phyloP scores from a whole-genome alignment of 2,888 invertebrate genomes.

The Oscheius sp. region DNA sequence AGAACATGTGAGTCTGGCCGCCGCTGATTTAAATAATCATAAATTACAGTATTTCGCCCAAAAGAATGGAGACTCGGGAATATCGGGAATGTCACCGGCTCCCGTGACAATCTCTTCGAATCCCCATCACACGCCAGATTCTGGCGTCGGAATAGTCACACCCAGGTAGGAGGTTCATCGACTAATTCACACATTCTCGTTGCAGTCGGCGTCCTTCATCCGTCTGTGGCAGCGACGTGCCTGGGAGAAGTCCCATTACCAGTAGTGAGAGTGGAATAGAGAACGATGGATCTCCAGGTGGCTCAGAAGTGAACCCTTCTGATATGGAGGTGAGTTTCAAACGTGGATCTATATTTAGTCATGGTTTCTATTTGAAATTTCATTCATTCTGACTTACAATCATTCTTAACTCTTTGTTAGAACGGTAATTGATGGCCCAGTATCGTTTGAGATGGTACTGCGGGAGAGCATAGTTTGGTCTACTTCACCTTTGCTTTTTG shows the following conservation, averaged over 20 bases:
- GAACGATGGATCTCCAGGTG: conserved; percentile 28
- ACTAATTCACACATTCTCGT: not conserved
- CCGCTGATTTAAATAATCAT: not conserved
- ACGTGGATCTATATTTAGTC: too few relatives aligned
- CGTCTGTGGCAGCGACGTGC: conserved; percentile 13
- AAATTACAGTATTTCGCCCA: conserved; percentile 24
- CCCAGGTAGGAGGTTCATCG: not conserved
- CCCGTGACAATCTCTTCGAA: not conserved
- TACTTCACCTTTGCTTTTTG: too few relatives aligned
- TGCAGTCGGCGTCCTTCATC: conserved; percentile 21
- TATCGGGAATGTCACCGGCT: conserved; percentile 11
- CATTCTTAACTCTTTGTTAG: too few relatives aligned
- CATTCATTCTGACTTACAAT: too few relatives aligned
- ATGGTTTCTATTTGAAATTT: too few relatives aligned
- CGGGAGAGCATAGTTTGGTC: too few relatives aligned
- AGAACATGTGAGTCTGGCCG: conserved; percentile 12
- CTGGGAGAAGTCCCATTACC: conserved; percentile 22
- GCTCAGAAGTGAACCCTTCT: conserved; percentile 24
- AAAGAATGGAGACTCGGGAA: conserved; percentile 21
- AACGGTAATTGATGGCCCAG: too few relatives aligned
- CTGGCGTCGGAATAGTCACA: conserved; percentile 5
- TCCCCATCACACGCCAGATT: conserved; percentile 20
- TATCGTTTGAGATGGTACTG: too few relatives aligned
- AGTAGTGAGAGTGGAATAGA: conserved; percentile 29
- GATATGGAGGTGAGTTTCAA: conserved; percentile 19